These are phyloP conservation scores for Mustela lutreola DNA, from an alignment of 2,113 vertebrate genomes.

Conservation along the genomic window DNA sequence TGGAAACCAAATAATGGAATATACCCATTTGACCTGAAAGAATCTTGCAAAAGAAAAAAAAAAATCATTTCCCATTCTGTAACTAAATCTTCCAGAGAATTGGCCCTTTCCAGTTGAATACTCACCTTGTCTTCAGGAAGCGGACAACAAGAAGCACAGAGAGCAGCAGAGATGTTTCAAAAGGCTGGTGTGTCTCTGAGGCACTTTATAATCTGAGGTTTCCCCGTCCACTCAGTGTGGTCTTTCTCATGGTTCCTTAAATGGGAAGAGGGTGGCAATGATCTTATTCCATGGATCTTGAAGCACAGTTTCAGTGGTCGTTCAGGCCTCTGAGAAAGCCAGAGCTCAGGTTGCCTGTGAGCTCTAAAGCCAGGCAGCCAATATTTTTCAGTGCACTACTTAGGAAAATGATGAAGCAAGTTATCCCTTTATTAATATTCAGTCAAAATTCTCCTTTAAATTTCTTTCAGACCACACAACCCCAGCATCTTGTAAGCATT, in stretches of 20 bases:
- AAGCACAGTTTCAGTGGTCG: neutral
- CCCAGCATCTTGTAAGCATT: neutral
- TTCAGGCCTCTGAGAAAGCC: neutral
- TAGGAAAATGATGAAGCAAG: neutral
- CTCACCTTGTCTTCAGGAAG: slow-evolving; percentile 28
- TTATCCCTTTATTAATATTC: neutral
- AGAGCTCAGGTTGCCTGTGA: neutral
- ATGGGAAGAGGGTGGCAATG: neutral
- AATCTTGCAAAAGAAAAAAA: neutral
- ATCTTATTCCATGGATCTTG: neutral
- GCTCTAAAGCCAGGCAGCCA: neutral
- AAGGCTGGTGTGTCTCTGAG: rapidly evolving
- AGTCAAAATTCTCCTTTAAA: neutral
- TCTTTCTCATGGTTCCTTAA: neutral
- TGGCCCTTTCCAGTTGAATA: neutral
- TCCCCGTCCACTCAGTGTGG: neutral
- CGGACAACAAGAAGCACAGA: neutral
- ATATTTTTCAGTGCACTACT: neutral
- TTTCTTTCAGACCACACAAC: neutral
- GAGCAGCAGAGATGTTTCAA: neutral
- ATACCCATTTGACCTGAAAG: neutral
- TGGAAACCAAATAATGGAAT: neutral
- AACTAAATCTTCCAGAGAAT: neutral
- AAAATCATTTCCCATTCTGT: neutral
- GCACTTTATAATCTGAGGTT: neutral